Conservation (phyloP, 2,113 vertebrate genomes). For the Podarcis cretensis region DNA sequence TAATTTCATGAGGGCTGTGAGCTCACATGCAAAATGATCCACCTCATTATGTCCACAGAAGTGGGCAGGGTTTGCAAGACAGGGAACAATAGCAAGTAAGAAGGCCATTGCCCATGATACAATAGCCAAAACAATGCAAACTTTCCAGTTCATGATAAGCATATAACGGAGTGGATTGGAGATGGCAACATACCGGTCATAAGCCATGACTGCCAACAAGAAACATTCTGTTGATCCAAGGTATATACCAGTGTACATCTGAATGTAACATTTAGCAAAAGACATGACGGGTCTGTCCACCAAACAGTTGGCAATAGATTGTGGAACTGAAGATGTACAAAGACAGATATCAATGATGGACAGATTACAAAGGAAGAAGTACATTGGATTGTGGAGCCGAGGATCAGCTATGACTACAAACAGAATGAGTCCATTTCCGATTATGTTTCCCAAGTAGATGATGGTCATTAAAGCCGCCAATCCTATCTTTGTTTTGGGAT, state of each 20-base stretch:
- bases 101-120: neutral
- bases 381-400: constrained; percentile 58
- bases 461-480: neutral
- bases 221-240: constrained; percentile 53
- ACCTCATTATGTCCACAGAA: neutral
- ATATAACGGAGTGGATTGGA: constrained; percentile 46
- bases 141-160: constrained; percentile 22
- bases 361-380: constrained; percentile 59
- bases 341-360: constrained; percentile 56
- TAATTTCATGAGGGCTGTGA: neutral
- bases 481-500: constrained; percentile 27
- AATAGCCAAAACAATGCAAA: neutral
- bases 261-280: constrained; percentile 3
- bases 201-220: constrained; percentile 56
- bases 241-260: constrained; percentile 33
- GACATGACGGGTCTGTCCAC: constrained; percentile 24
- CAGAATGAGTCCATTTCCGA: constrained; percentile 51
- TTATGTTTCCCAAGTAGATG: constrained; percentile 47
- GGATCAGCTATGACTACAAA: constrained; percentile 38
- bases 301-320: constrained; percentile 38
- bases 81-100: neutral
- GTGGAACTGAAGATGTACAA: constrained; percentile 42
- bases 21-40: neutral
- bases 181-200: constrained; percentile 27
- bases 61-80: neutral